Evolutionary conservation across 2,113 vertebrate genomes (phyloP), one percentile per base, ranked within the genome.

Genomic region (Argyrosomus japonicus): DNA sequence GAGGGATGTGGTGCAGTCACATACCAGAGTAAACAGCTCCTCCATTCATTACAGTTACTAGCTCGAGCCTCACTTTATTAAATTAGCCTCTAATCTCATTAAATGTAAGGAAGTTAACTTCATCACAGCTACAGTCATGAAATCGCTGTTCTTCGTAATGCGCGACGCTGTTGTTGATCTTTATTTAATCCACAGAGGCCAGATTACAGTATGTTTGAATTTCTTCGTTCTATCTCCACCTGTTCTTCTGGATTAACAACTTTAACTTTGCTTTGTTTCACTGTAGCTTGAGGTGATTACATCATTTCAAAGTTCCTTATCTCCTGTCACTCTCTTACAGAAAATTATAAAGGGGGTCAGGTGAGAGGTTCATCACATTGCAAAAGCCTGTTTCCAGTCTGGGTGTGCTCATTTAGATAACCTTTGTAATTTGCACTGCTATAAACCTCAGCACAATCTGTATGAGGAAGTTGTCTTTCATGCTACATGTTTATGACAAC

Each of bases 381-480:
- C 50, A 25, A 47, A 71, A 58, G 36, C 13, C 54, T 40, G 9
- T 51, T 13, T 57, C 7, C 23, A 45, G 72, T 32, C 10, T 19
- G 0, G 3, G 8, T 57, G 10, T n/a, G 2, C 15, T 77, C 50
- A 50, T 60, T 17, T 18, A 75, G 11, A 47, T 88, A 77, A 86
- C 48, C 21, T 87, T 85, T 58, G 72, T 79, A 19, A 71, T 81
- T 83, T 84, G 71, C 84, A 65, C 45, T 0, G 23, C 29, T 53
- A 5, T 85, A 80, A 81, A 85, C 62, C 67, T 71, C 23, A 18
- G n/a, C 9, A 3, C 3, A 68, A 57, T 1, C 15, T 15, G 0
- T 1, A 13, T 1, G 13, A 81, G 27, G 75, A 60, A 47, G 56
- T 73, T 72, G 0, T 79, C 17, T 56, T 61, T 45, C 9, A 40